Percentiles rank a stretch among this genome's conserved stretches.
phyloP scores from a whole-genome alignment of 2,797 vertebrate genomes.

The Salarias fasciatus region DNA sequence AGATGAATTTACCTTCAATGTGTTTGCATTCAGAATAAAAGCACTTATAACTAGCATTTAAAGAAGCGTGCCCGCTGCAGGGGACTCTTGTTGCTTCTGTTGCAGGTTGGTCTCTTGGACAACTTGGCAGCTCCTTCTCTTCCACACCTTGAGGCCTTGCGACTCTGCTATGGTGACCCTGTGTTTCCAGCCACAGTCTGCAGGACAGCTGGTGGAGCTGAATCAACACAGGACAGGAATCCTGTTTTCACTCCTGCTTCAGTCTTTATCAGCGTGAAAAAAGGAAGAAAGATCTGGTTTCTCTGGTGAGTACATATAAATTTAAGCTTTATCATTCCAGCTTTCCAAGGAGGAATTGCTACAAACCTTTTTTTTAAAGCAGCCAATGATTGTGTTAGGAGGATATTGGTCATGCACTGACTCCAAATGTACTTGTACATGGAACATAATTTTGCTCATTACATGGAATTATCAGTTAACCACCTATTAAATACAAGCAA shows the following conservation, averaged over 20 bases:
- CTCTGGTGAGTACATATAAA: background rate
- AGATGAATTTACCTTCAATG: no score
- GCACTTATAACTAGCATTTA: no score
- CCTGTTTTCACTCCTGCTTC: conserved; percentile 1
- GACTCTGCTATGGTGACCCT: conserved; percentile 27
- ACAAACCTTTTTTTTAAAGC: no score
- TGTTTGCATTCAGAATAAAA: no score
- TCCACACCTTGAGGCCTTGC: conserved; percentile 5
- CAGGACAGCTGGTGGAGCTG: conserved; percentile 26
- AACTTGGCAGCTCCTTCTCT: background rate
- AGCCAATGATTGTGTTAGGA: no score
- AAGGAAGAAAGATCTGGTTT: background rate
- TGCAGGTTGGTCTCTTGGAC: conserved; percentile 1
- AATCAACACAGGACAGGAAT: conserved; percentile 18
- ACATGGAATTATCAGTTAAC: no score
- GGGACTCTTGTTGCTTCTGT: conserved; percentile 13
- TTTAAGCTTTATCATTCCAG: no score
- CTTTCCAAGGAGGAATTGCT: no score
- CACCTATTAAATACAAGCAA: no score
- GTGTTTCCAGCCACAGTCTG: conserved; percentile 30
- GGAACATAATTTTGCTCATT: no score
- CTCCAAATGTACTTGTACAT: no score
- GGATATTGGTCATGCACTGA: no score
- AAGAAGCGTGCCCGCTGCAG: background rate
- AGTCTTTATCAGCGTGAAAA: conserved; percentile 5